phyloP scores from a whole-genome alignment of 2,113 vertebrate genomes.

The Aix galericulata region DNA sequence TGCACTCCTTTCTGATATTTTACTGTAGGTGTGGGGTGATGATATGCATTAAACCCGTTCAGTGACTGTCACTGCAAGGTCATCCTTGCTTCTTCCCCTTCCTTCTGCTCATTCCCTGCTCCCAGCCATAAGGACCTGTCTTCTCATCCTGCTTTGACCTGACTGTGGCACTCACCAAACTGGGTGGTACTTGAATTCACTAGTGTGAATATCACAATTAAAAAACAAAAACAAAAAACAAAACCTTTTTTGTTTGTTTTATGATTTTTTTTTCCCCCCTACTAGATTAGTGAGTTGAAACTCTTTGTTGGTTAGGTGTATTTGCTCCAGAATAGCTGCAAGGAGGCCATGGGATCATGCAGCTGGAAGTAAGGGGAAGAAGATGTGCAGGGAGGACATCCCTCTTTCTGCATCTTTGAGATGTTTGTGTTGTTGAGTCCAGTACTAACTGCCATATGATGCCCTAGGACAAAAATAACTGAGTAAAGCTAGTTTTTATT shows the following conservation, averaged over 20 bases:
- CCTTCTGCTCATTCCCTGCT: background rate
- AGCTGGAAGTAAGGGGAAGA: background rate
- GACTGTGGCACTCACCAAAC: background rate
- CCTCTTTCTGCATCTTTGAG: background rate
- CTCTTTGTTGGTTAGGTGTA: background rate
- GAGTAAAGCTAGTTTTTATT: background rate
- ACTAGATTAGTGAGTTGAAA: background rate
- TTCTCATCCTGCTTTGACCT: background rate
- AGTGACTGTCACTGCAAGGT: background rate
- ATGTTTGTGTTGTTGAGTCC: background rate
- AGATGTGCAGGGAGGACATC: background rate
- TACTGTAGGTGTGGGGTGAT: background rate
- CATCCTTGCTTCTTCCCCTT: background rate
- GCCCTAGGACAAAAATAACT: constrained; percentile 4
- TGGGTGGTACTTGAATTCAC: background rate
- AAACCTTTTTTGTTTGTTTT: background rate
- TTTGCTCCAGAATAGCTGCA: background rate
- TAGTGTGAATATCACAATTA: no score
- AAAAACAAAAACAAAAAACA: background rate
- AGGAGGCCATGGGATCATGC: background rate
- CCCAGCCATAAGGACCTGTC: background rate
- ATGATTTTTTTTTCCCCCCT: background rate
- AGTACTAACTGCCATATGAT: background rate
- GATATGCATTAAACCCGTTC: background rate
- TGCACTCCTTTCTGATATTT: background rate